Base-by-base conservation (phyloP, 2,888 invertebrate genomes). In the Euclidia mi region DNA sequence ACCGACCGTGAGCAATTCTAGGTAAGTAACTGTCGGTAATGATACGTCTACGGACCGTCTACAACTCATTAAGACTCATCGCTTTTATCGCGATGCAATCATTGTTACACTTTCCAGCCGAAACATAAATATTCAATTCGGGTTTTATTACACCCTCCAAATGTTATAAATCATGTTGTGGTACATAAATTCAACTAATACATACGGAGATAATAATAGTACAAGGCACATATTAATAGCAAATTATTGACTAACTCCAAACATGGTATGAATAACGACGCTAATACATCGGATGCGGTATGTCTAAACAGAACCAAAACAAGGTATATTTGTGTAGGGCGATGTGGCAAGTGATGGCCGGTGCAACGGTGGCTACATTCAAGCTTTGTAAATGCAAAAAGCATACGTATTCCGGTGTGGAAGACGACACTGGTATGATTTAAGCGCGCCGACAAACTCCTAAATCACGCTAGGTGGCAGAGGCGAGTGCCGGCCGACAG, bases 401-500 rank as follows among this genome's bases (percentile, higher is more conserved):
- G 87, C 87, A 85, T 79, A 84, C 84, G 80, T 86, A 79, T 81
- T 78, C 82, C 83, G 85, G 81, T 84, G 82, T 84, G 79, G 76
- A 79, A 85, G 85, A 80, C 84, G 87, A 89, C 87, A 83, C 82
- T 67, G 80, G 84, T 89, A 92, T 92, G 92, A 92, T 92, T 91
- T 91, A 92, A 89, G 87, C 79, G 81, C 79, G 76, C 79, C 75
- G 77, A 81, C 82, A 83, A 84, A 82, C 87, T 86, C 86, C 85
- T 92, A 92, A 93, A 93, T 92, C 92, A 92, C 87, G 85, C 79
- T 87, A 88, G 87, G 89, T 87, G 87, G 85, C 88, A 84, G 82
- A 83, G 82, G 80, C 84, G 85, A 87, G 81, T 80, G 85, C 77
- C 81, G 83, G 76, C 80, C 85, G 90, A 90, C 90, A 88, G 86